These are phyloP conservation scores for Eupithecia dodoneata DNA, from an alignment of 2,888 invertebrate genomes.

Conservation along the genomic window DNA sequence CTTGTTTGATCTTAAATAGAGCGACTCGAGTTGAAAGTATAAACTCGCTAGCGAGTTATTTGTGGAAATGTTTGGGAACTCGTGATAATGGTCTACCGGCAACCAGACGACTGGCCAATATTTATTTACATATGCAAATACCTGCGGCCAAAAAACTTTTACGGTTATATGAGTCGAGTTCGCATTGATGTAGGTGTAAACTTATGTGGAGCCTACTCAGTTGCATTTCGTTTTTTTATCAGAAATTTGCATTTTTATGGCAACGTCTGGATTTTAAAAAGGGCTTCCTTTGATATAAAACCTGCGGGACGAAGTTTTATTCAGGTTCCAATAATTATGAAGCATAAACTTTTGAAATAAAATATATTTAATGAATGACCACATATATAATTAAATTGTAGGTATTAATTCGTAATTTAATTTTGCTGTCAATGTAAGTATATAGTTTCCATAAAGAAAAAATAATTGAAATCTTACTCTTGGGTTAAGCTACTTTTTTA, in stretches of 20 bases:
- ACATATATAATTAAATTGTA: too few relatives aligned
- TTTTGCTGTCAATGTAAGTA: too few relatives aligned
- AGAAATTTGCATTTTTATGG: constrained; percentile 16
- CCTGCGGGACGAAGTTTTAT: not conserved
- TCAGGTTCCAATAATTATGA: not conserved
- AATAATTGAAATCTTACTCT: not conserved
- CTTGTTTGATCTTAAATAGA: not conserved
- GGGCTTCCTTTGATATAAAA: not conserved
- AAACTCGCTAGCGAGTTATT: constrained; percentile 4
- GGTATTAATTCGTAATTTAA: too few relatives aligned
- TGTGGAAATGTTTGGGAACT: not conserved
- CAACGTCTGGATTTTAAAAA: constrained; percentile 15
- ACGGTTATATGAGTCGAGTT: constrained; percentile 24
- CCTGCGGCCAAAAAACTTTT: constrained; percentile 45
- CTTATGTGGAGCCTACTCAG: constrained; percentile 15
- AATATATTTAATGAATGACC: not conserved
- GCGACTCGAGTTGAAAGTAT: not conserved
- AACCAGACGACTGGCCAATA: constrained; percentile 45
- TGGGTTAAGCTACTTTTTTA: too few relatives aligned
- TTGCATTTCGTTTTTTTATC: constrained; percentile 22
- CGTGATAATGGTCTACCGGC: constrained; percentile 9
- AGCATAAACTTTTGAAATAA: not conserved
- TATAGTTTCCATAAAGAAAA: not conserved
- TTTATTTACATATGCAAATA: constrained; percentile 78
- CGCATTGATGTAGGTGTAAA: constrained; percentile 28